A percentile compares a stretch with the other conserved stretches of the same genome.
Evolutionary conservation across 2,888 invertebrate genomes (phyloP).

Genomic region (Dynastes grantii): DNA sequence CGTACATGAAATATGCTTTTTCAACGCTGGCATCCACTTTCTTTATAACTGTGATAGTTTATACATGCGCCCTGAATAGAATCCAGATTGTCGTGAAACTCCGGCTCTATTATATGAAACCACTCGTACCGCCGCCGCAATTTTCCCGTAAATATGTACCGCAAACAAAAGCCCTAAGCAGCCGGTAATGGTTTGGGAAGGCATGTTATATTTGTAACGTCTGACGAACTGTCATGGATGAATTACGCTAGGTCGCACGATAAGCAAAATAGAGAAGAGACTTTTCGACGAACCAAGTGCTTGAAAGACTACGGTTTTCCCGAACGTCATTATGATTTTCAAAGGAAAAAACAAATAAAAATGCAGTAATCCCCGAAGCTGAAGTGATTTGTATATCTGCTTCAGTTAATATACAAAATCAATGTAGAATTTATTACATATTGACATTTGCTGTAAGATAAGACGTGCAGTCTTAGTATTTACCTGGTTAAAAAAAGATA

Average conservation of each 20-base stretch:
- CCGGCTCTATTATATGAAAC: conserved; percentile 54
- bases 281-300: too few species aligned
- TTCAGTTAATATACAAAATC: too few species aligned
- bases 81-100: conserved; percentile 54
- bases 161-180: conserved; percentile 49
- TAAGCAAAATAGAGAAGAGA: too few species aligned
- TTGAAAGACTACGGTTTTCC: too few species aligned
- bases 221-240: conserved; percentile 25
- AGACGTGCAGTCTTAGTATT: too few species aligned
- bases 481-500: too few species aligned
- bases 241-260: conserved; percentile 17
- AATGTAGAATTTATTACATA: too few species aligned
- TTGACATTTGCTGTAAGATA: too few species aligned
- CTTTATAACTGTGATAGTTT: conserved; percentile 58
- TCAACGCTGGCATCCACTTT: conserved; percentile 23
- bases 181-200: conserved; percentile 43
- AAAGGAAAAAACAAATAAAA: too few species aligned
- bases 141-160: conserved; percentile 52
- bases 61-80: conserved; percentile 57
- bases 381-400: too few species aligned
- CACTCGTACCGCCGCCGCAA: conserved; percentile 53
- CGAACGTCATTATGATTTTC: too few species aligned
- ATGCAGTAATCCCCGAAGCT: too few species aligned
- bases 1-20: conserved; percentile 24
- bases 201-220: conserved; percentile 14